Evolutionary conservation across 2,797 vertebrate species (phyloP), one percentile per base, ranked within the genome.

Genomic region (Semaprochilodus insignis): DNA sequence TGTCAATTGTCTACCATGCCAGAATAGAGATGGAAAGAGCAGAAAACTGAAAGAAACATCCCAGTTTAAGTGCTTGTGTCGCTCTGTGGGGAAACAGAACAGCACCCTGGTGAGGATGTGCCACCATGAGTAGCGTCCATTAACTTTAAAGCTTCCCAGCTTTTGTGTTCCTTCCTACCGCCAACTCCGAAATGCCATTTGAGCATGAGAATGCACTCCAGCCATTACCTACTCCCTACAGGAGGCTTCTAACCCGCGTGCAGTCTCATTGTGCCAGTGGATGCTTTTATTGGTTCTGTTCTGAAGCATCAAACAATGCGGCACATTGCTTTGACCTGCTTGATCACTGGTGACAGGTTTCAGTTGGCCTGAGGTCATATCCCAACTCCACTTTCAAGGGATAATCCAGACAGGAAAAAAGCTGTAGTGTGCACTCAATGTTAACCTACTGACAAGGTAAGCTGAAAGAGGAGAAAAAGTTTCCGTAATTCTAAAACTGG

Each of bases 181-280:
- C 75, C 78, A 87, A 80, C 83, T 81, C 87, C 82, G 74, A 92
- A 90, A 92, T 85, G 69, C 77, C 89, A 90, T 87, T 79, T 54
- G 78, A 21, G 89, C 89, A 89, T 80, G 88, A 89, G n/a, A 90
- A 89, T 80, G 85, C 85, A 90, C 80, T 84, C 75, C 74, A 55
- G 74, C 85, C 69, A 69, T 77, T 69, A 81, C 83, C 27, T 25
- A 60, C 71, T 60, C 0, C 19, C 71, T 67, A 85, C 66, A 65
- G 74, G 69, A 85, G 70, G 62, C 84, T 19, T 40, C 55, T 31
- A 70, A 72, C 36, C 70, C 25, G 11, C 2, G 25, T 27, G 21
- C 19, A 48, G 40, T 23, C 21, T 14, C 21, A 23, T 17, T 70
- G 36, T 70, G 44, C 10, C 6, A 14, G 10, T 65, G 48, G 23